These are phyloP conservation scores for Julus scandinavius DNA, from an alignment of 2,888 invertebrate species.

Conservation along the genomic window DNA sequence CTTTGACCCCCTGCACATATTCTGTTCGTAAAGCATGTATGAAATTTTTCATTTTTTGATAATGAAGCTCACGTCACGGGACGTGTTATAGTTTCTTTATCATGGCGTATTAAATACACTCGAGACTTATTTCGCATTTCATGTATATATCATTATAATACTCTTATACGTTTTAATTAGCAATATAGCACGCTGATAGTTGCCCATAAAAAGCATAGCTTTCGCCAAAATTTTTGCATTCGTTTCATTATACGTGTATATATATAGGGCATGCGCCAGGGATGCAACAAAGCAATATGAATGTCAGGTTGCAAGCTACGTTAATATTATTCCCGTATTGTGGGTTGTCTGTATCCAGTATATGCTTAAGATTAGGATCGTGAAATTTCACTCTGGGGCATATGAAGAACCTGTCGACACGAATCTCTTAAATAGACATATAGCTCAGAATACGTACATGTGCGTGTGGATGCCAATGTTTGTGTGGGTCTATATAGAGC, in stretches of 20 bases:
- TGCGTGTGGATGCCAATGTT: not conserved
- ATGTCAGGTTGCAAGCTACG: not conserved
- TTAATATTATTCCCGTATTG: conserved; percentile 8
- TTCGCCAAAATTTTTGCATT: conserved; percentile 43
- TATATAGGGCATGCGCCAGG: not conserved
- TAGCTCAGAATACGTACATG: not conserved
- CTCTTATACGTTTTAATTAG: conserved; percentile 43
- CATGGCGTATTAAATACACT: conserved; percentile 31
- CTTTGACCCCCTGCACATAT: no score
- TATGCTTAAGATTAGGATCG: conserved; percentile 47
- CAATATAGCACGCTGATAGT: conserved; percentile 40
- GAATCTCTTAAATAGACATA: conserved; percentile 32
- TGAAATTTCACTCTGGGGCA: conserved; percentile 49
- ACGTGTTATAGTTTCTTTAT: conserved; percentile 15
- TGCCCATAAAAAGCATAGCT: conserved; percentile 29
- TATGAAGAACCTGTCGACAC: conserved; percentile 52
- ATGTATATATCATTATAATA: conserved; percentile 41
- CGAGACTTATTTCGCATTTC: conserved; percentile 36
- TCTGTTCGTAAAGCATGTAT: not conserved
- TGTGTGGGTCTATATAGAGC: not conserved
- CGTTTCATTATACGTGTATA: not conserved
- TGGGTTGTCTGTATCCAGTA: conserved; percentile 14
- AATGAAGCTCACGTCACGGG: not conserved
- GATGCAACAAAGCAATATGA: not conserved
- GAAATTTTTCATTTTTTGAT: not conserved